Conservation (phyloP, 2,797 vertebrate species). For the Siniperca scherzeri region DNA sequence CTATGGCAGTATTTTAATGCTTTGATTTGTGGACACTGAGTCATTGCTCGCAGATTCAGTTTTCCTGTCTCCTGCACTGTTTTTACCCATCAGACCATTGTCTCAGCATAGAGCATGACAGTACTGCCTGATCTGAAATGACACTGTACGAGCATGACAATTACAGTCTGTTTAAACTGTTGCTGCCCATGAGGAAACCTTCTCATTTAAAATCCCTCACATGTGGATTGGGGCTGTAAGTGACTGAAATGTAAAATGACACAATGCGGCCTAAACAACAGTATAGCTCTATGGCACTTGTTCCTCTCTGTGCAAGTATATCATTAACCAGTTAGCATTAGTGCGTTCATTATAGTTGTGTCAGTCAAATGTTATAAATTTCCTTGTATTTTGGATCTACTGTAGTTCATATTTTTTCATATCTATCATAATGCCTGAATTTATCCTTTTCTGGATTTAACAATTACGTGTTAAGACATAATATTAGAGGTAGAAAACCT, state of each 20-base stretch:
- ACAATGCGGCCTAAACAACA: conserved; percentile 37
- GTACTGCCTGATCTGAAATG: conserved; percentile 63
- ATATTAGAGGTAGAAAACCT: background rate
- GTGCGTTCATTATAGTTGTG: background rate
- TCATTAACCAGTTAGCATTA: conserved; percentile 21
- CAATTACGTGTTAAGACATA: background rate
- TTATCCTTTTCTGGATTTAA: background rate
- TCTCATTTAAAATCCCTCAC: conserved; percentile 61
- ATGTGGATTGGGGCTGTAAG: conserved; percentile 53
- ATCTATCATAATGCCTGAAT: background rate
- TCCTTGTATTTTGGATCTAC: background rate
- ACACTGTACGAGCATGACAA: conserved; percentile 67
- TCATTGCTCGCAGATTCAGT: conserved; percentile 50
- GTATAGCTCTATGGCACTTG: conserved; percentile 37
- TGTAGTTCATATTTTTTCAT: background rate
- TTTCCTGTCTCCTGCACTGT: conserved; percentile 39
- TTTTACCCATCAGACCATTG: conserved; percentile 51
- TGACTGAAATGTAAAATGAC: conserved; percentile 68
- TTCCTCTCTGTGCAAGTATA: conserved; percentile 39
- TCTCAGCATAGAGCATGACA: conserved; percentile 53
- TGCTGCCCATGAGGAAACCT: conserved; percentile 62
- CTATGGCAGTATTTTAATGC: conserved; percentile 46
- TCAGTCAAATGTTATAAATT: background rate
- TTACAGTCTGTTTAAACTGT: conserved; percentile 75
- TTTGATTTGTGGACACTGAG: conserved; percentile 64